Conservation (phyloP, 1,140 invertebrate species). For the Acromyrmex charruanus region DNA sequence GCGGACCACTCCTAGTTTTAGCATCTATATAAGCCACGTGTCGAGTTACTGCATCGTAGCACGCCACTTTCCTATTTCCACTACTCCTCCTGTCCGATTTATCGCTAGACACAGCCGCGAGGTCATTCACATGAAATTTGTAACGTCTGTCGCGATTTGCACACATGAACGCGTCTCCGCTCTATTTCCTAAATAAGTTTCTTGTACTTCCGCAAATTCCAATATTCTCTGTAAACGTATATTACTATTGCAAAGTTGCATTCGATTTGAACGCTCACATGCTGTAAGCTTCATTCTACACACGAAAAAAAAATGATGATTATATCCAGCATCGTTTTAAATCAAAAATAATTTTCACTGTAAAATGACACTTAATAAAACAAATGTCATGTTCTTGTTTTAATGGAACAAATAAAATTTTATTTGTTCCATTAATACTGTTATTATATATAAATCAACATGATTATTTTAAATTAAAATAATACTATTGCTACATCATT, state of each 20-base stretch:
- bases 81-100: constrained; percentile 69
- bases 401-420: no score
- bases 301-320: no score
- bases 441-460: no score
- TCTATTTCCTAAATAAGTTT: background rate
- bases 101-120: constrained; percentile 28
- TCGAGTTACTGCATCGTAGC: constrained; percentile 60
- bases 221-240: background rate
- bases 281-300: no score
- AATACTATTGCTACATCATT: no score
- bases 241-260: background rate
- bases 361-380: no score
- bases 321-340: no score
- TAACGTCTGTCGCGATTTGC: background rate
- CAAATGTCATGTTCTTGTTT: no score
- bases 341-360: no score
- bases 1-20: constrained; percentile 58
- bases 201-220: background rate
- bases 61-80: constrained; percentile 76
- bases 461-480: no score
- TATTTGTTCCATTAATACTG: no score
- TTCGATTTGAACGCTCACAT: no score
- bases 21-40: constrained; percentile 53
- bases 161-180: background rate
- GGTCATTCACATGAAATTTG: constrained; percentile 26